phyloP scores from a whole-genome alignment of 2,888 invertebrate species.

The Volucella inflata region DNA sequence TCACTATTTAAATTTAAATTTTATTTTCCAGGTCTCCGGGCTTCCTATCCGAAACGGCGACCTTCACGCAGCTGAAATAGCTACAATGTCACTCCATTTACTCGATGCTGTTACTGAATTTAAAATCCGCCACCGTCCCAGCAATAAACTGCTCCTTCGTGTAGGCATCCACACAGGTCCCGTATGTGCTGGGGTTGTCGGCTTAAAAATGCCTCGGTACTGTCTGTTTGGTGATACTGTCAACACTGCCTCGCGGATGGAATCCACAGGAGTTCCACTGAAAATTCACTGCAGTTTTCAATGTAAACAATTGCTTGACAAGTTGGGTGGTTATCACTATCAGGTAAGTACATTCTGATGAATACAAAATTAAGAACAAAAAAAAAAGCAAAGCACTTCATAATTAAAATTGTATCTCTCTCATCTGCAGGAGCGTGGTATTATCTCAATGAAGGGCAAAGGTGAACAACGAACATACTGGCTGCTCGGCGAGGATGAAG shows the following conservation, averaged over 20 bases:
- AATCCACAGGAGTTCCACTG: slow-evolving; percentile 92
- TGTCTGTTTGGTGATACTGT: slow-evolving; percentile 97
- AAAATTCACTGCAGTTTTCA: slow-evolving; percentile 93
- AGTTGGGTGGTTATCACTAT: slow-evolving; percentile 89
- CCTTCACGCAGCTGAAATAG: slow-evolving; percentile 96
- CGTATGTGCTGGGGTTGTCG: slow-evolving; percentile 96
- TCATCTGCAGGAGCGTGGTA: slow-evolving; percentile 88
- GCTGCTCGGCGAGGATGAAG: slow-evolving; percentile 90
- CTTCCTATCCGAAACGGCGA: slow-evolving; percentile 94
- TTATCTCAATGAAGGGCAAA: slow-evolving; percentile 93
- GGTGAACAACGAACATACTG: slow-evolving; percentile 93
- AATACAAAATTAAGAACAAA: too few relatives aligned
- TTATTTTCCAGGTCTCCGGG: slow-evolving; percentile 88
- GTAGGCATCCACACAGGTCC: slow-evolving; percentile 97
- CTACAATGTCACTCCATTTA: slow-evolving; percentile 95
- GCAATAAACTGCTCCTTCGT: slow-evolving; percentile 92
- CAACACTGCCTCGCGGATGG: slow-evolving; percentile 94
- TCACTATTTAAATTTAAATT: not conserved
- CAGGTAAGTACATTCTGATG: slow-evolving; percentile 76
- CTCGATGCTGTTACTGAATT: slow-evolving; percentile 93
- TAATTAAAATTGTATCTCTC: not conserved
- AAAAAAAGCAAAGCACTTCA: not conserved
- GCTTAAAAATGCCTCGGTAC: slow-evolving; percentile 96
- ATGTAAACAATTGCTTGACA: slow-evolving; percentile 88
- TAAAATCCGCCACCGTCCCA: slow-evolving; percentile 93